Evolutionary conservation across 1,140 invertebrate genomes (phyloP), one percentile per base, ranked within the genome.

Genomic region (Micrasema minimum): DNA sequence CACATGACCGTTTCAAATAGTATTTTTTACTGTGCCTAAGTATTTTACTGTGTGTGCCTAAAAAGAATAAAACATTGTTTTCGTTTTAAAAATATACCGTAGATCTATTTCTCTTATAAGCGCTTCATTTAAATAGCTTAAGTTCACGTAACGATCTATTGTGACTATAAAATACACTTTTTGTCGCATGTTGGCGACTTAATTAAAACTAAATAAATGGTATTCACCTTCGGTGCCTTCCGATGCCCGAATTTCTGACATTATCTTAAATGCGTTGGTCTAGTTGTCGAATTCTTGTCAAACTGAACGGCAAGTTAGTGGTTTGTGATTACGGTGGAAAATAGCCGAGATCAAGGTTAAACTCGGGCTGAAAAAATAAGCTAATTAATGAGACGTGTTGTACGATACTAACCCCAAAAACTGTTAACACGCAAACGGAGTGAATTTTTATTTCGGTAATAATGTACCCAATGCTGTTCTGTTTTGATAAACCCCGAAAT

Each of bases 121-220:
- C 50, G 26, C 50, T 51, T 51, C 18, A 22, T 16, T n/a, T n/a
- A 14, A 23, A 51, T 16, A 35, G 31, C 12, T 14, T 37, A 31
- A 38, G 48, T 37, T 35, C n/a, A 57, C 23, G 6, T 16, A 57
- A 57, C 53, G 35, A 31, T 57, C 53, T 62, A 38, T 62, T 20
- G 11, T 62, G 20, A 12, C 10, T 22, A 43, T 23, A 23, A 43
- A 43, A 14, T 12, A 43, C 16, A 16, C 20, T 43, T 62, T 62
- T 62, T 62, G 41, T 62, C 23, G 57, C 57, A 62, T 62, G 57
- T 45, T 62, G 37, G 57, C n/a, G 22, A 62, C 57, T 62, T 62
- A 62, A 62, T 62, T 62, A 62, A 62, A 62, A n/a, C 22, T n/a
- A 20, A 62, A 62, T 45, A 20, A 43, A 62, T 62, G 57, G 20